phyloP scores from a whole-genome alignment of 2,888 invertebrate genomes.

The Mythimna ferrago region DNA sequence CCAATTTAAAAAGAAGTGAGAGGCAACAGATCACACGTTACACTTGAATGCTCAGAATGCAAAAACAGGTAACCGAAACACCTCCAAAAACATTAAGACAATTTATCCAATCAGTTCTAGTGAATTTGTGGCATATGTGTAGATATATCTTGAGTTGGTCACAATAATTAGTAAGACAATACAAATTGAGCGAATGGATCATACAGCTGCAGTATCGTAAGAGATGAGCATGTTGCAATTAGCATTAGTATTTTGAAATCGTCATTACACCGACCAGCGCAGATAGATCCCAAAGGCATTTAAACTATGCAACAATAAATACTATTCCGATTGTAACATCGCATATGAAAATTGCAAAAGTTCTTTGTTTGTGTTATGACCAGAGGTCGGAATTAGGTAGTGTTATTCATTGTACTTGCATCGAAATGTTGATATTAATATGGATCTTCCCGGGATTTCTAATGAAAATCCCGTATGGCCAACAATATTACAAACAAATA shows the following conservation, averaged over 20 bases:
- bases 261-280: neutral
- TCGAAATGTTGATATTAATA: too few species aligned
- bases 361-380: neutral
- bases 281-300: neutral
- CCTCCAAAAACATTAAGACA: too few species aligned
- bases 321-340: neutral
- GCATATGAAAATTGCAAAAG: neutral
- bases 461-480: too few species aligned
- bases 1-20: too few species aligned
- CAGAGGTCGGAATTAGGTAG: too few species aligned
- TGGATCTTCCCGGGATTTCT: too few species aligned
- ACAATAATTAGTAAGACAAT: constrained; percentile 14
- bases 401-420: too few species aligned
- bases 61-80: too few species aligned
- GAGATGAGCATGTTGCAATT: constrained; percentile 18
- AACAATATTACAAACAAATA: too few species aligned
- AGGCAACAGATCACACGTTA: neutral
- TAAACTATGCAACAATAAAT: neutral
- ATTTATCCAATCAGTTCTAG: too few species aligned
- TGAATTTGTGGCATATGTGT: too few species aligned
- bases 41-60: too few species aligned
- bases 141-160: neutral
- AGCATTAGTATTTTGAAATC: constrained; percentile 7
- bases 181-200: constrained; percentile 16
- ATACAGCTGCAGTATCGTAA: neutral